These are phyloP conservation scores for Chelon labrosus DNA, from an alignment of 2,797 vertebrate genomes.

Conservation along the genomic window DNA sequence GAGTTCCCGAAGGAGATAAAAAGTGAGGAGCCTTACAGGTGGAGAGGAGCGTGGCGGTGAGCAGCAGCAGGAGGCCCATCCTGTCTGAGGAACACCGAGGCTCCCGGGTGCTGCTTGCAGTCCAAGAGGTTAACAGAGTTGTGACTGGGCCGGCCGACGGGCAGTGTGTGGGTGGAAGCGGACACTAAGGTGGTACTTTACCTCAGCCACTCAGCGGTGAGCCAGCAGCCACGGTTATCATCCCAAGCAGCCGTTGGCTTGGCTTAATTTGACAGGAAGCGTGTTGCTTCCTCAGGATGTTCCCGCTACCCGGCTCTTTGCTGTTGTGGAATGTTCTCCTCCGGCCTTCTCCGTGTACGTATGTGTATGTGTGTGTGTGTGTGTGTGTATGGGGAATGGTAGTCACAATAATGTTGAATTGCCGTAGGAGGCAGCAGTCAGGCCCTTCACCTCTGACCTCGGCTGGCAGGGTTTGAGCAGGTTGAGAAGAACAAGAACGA, in stretches of 20 bases:
- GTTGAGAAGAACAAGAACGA: constrained; percentile 15
- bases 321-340: constrained; percentile 81
- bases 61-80: constrained; percentile 71
- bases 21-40: constrained; percentile 77
- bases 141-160: constrained; percentile 19
- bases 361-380: constrained; percentile 31
- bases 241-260: constrained; percentile 64
- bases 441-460: constrained; percentile 51
- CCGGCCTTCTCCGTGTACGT: constrained; percentile 3
- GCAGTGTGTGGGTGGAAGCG: constrained; percentile 48
- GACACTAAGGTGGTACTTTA: constrained; percentile 61
- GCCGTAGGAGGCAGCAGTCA: constrained; percentile 20
- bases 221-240: constrained; percentile 73
- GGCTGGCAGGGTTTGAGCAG: constrained; percentile 17
- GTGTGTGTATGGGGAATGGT: constrained; percentile 13
- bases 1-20: neutral
- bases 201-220: constrained; percentile 56
- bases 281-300: constrained; percentile 88
- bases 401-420: constrained; percentile 32
- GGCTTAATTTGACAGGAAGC: constrained; percentile 85
- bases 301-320: constrained; percentile 58
- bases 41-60: constrained; percentile 59
- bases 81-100: constrained; percentile 43
- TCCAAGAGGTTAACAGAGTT: constrained; percentile 37
- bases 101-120: constrained; percentile 39